A percentile compares a stretch with the other conserved stretches of the same genome.
These are phyloP conservation scores for Gorsachius magnificus DNA, from an alignment of 2,797 vertebrate genomes.

Conservation along the genomic window DNA sequence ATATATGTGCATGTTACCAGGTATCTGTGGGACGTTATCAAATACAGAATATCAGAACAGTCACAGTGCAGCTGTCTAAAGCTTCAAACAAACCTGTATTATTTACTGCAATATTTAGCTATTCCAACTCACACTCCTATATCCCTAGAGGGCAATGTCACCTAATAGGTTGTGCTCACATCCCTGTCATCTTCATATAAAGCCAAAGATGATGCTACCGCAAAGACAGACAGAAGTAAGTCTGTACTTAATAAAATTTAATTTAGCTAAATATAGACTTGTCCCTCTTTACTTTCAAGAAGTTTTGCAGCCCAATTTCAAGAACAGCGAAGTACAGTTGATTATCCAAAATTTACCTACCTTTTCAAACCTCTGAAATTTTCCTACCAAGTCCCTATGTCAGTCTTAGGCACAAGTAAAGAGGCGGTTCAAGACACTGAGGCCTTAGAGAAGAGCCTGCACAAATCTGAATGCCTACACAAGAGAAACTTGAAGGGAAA, in stretches of 20 bases:
- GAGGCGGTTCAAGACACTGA: neutral
- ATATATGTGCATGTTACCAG: neutral
- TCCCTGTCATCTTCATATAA: neutral
- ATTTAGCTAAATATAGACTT: neutral
- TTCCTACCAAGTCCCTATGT: neutral
- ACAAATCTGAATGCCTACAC: neutral
- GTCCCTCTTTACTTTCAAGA: neutral
- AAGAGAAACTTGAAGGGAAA: neutral
- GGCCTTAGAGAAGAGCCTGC: neutral
- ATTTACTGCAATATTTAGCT: neutral
- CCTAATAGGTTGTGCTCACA: neutral
- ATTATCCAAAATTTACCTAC: neutral
- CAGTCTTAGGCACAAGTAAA: neutral
- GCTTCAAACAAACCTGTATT: neutral
- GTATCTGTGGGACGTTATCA: neutral
- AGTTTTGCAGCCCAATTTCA: neutral
- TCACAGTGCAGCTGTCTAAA: neutral
- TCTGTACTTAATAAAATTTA: neutral
- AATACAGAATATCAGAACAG: neutral
- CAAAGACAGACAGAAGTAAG: neutral
- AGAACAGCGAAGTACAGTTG: neutral
- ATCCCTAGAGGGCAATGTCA: constrained; percentile 27
- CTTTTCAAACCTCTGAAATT: neutral
- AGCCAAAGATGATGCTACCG: neutral
- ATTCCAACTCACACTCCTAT: neutral